Percentiles rank a stretch among this genome's conserved stretches.
phyloP scores from a whole-genome alignment of 2,888 invertebrate genomes.

The Melanostoma scalare region DNA sequence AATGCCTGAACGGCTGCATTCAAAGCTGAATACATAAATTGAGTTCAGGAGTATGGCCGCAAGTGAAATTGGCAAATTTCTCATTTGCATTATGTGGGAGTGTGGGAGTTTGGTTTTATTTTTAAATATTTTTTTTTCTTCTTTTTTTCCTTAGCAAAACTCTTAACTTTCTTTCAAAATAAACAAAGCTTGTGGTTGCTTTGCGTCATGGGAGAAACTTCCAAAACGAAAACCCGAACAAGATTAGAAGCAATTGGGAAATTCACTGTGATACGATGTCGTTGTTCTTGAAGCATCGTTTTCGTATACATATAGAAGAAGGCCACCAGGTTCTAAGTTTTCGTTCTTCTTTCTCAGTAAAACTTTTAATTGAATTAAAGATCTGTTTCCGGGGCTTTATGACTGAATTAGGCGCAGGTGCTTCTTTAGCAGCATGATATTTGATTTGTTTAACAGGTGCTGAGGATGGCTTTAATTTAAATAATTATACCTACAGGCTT shows the following conservation, averaged over 20 bases:
- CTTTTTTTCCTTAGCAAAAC: constrained; percentile 5
- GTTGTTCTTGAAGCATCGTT: constrained; percentile 24
- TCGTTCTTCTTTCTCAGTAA: constrained; percentile 68
- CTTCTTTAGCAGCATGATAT: constrained; percentile 45
- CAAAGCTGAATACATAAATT: constrained; percentile 60
- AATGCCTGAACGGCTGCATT: constrained; percentile 22
- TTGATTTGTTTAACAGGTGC: constrained; percentile 71
- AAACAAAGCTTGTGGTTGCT: constrained; percentile 41
- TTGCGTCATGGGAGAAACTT: constrained; percentile 2
- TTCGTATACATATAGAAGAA: neutral
- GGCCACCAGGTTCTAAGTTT: constrained; percentile 44
- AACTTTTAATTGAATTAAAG: constrained; percentile 73
- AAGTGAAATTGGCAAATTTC: constrained; percentile 36
- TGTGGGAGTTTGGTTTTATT: constrained; percentile 22
- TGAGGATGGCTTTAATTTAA: constrained; percentile 66
- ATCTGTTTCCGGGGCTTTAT: constrained; percentile 67
- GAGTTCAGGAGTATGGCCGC: constrained; percentile 32
- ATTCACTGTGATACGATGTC: neutral
- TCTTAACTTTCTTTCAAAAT: constrained; percentile 43
- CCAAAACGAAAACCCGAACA: neutral
- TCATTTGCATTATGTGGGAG: constrained; percentile 56
- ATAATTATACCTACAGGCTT: constrained; percentile 48
- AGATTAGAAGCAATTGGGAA: constrained; percentile 50
- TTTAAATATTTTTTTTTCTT: constrained; percentile 31
- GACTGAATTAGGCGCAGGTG: constrained; percentile 70